Percentiles rank a stretch among this genome's conserved stretches.
Conservation (phyloP, 1,140 invertebrate species). For the Drosophila arawakana region DNA sequence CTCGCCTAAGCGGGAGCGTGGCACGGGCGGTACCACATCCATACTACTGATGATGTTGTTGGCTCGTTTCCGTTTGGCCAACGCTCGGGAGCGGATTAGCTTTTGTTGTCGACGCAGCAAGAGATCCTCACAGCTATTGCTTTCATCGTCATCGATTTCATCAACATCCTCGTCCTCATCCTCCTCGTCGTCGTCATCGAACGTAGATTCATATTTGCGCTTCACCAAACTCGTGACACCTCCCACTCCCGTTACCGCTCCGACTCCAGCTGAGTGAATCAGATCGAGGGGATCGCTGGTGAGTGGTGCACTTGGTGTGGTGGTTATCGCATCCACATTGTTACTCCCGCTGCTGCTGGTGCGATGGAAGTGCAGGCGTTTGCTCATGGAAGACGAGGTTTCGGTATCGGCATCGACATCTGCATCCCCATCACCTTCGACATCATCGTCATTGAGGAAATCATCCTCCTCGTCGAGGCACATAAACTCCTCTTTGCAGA, state of each 20-base stretch:
- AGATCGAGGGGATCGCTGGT: slow-evolving; percentile 73
- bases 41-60: slow-evolving; percentile 48
- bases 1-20: slow-evolving; percentile 57
- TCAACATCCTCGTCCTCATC: slow-evolving; percentile 36
- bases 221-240: slow-evolving; percentile 56
- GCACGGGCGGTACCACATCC: slow-evolving; percentile 15
- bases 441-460: slow-evolving; percentile 60
- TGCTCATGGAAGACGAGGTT: slow-evolving; percentile 73
- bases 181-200: slow-evolving; percentile 43
- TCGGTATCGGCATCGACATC: slow-evolving; percentile 67
- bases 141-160: slow-evolving; percentile 36
- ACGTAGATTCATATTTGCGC: slow-evolving; percentile 64
- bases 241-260: slow-evolving; percentile 32
- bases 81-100: slow-evolving; percentile 13
- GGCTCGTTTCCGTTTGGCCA: slow-evolving; percentile 63
- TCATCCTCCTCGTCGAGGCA: slow-evolving; percentile 80
- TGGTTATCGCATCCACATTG: slow-evolving; percentile 49
- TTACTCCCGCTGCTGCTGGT: slow-evolving; percentile 35
- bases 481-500: slow-evolving; percentile 81
- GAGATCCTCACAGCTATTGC: slow-evolving; percentile 52
- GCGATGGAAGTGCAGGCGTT: slow-evolving; percentile 54
- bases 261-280: slow-evolving; percentile 55
- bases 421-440: slow-evolving; percentile 25
- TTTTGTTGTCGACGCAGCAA: slow-evolving; percentile 33
- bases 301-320: not conserved